Percentiles rank a stretch among this genome's conserved stretches.
Evolutionary conservation across 2,888 invertebrate genomes (phyloP).

Genomic region (Lysandra bellargus): DNA sequence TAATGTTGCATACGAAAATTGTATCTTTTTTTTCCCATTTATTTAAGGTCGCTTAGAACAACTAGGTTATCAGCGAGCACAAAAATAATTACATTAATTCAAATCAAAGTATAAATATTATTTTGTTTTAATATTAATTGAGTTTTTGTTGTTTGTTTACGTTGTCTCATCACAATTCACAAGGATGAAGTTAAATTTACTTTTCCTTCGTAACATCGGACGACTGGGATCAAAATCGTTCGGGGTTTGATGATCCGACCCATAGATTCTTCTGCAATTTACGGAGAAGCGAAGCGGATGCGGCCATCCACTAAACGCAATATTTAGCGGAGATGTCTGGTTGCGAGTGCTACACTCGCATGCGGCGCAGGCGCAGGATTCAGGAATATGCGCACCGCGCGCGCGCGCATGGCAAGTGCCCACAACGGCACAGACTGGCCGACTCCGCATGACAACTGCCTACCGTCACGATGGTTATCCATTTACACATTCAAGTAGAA

Average conservation of each 20-base stretch:
- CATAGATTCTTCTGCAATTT: not conserved
- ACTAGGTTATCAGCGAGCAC: too few relatives aligned
- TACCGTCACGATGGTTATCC: not conserved
- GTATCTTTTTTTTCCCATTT: too few relatives aligned
- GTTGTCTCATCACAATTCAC: not conserved
- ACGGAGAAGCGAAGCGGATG: not conserved
- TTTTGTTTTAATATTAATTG: not conserved
- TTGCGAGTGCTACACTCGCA: not conserved
- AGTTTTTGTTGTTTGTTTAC: not conserved
- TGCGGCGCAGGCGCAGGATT: not conserved
- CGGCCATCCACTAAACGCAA: not conserved
- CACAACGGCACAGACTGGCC: not conserved
- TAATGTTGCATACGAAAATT: not conserved
- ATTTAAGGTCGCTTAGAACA: too few relatives aligned
- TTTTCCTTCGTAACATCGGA: too few relatives aligned
- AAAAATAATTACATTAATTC: too few relatives aligned
- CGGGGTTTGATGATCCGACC: not conserved
- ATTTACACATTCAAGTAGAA: not conserved
- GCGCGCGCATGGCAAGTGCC: not conserved
- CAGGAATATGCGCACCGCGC: not conserved
- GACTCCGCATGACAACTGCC: constrained; percentile 2
- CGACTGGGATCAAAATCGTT: not conserved
- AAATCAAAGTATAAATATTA: too few relatives aligned
- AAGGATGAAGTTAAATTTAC: too few relatives aligned
- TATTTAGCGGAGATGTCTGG: not conserved